Percentiles rank a stretch among this genome's conserved stretches.
phyloP scores from a whole-genome alignment of 2,113 vertebrate species.

The Bothrops jararaca region DNA sequence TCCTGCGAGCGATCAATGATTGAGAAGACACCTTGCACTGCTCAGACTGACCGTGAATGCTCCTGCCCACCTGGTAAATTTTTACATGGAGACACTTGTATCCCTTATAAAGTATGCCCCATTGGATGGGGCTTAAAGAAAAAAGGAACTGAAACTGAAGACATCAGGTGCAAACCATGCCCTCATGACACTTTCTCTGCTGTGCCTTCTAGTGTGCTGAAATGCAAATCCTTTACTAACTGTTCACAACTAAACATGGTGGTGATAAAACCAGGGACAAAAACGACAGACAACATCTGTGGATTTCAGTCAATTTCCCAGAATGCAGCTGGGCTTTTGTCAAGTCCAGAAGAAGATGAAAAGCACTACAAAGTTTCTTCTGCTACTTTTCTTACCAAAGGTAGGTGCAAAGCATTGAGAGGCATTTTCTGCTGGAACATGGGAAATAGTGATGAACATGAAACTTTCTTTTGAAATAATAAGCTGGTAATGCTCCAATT shows the following conservation, averaged over 20 bases:
- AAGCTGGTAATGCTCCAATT: background rate
- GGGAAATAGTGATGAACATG: background rate
- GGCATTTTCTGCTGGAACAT: background rate
- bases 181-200: constrained; percentile 86
- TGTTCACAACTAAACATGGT: constrained; percentile 80
- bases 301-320: constrained; percentile 61
- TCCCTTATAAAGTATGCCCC: constrained; percentile 78
- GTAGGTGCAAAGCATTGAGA: constrained; percentile 49
- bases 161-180: constrained; percentile 86
- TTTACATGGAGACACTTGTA: constrained; percentile 72
- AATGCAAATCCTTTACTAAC: constrained; percentile 83
- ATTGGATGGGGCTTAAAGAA: constrained; percentile 85
- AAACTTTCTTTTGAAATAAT: background rate
- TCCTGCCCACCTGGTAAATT: constrained; percentile 81
- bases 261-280: constrained; percentile 77
- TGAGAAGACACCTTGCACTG: constrained; percentile 81
- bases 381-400: constrained; percentile 67
- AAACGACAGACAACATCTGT: constrained; percentile 83
- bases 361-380: constrained; percentile 58
- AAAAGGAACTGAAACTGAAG: constrained; percentile 82
- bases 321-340: constrained; percentile 41
- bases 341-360: constrained; percentile 39
- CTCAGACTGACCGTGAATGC: constrained; percentile 86
- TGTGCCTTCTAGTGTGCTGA: constrained; percentile 77
- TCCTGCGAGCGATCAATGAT: constrained; percentile 78